Base-by-base conservation (phyloP, 1,140 invertebrate species). In the Drosophila guanche region DNA sequence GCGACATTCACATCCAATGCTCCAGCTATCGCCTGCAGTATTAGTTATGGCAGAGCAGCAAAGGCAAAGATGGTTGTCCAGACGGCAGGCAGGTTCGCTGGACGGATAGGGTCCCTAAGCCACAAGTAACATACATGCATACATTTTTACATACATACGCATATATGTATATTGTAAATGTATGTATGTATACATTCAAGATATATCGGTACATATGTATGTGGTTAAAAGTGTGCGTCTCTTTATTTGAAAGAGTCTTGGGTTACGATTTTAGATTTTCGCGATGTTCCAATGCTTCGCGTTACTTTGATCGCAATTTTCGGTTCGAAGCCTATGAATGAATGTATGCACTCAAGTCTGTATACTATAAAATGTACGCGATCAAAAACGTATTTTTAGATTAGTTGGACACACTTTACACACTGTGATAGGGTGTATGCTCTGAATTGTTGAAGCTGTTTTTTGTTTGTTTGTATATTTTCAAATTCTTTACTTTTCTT, bases 1-100 rank as follows among this genome's bases (percentile, higher is more conserved):
- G 80, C 89, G 89, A 90, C 89, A 76, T 90, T 79, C 75, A 80
- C 76, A 79, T 76, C 68, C 72, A 62, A 40, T 56, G 43, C 57
- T 69, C 33, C 46, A n/a, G 58, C 62, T 65, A 54, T 74, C 63
- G 63, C 77, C 76, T 88, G 74, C 66, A 75, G 79, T 76, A 79
- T 81, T 72, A 81, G 75, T 74, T 84, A 76, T 73, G 75, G 79
- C 79, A 72, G 76, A 75, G 27, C 62, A 41, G 62, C 70, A 63
- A 73, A 73, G 69, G 57, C 69, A 58, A 77, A 77, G 74, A 79
- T 70, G 76, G 46, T 54, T 60, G 37, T 71, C 61, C 61, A 48
- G 58, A 48, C 61, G 25, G 33, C 47, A 58, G 29, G 29, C 46
- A 59, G 63, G 54, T 42, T 61, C 60, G 55, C 67, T 67, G 47